Percentiles rank a stretch among this genome's conserved stretches.
These are phyloP conservation scores for Idaea dimidiata DNA, from an alignment of 2,888 invertebrate genomes.

Conservation along the genomic window DNA sequence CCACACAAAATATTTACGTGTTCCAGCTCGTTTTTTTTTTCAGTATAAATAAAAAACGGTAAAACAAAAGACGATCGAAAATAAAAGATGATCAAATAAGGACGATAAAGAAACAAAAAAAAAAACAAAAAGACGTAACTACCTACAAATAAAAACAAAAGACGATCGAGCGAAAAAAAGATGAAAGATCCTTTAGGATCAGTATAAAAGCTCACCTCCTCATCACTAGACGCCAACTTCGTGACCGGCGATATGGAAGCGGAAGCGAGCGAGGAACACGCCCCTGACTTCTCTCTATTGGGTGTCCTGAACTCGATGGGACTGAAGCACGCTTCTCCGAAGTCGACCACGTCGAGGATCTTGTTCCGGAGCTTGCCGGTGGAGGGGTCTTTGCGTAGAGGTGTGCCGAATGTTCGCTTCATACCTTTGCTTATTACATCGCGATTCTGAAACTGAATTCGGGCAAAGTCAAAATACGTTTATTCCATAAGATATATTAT, in stretches of 20 bases:
- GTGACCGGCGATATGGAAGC: slow-evolving; percentile 64
- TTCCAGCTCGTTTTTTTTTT: no score
- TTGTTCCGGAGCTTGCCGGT: slow-evolving; percentile 59
- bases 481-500: neutral
- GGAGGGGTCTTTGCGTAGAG: slow-evolving; percentile 44
- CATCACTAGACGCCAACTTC: slow-evolving; percentile 62
- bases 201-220: slow-evolving; percentile 48
- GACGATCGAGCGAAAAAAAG: no score
- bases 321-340: slow-evolving; percentile 65
- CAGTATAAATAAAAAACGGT: no score
- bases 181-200: no score
- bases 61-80: no score
- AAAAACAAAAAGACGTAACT: no score
- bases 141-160: no score
- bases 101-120: no score
- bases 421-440: slow-evolving; percentile 60
- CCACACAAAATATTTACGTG: no score
- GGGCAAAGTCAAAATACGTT: neutral
- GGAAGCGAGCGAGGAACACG: slow-evolving; percentile 54
- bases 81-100: no score
- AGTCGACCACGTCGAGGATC: slow-evolving; percentile 64
- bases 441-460: slow-evolving; percentile 44
- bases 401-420: slow-evolving; percentile 72
- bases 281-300: slow-evolving; percentile 42
- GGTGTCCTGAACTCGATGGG: slow-evolving; percentile 67